Percentiles rank a stretch among this genome's conserved stretches.
phyloP scores from a whole-genome alignment of 1,140 invertebrate species.

The Halyomorpha halys region DNA sequence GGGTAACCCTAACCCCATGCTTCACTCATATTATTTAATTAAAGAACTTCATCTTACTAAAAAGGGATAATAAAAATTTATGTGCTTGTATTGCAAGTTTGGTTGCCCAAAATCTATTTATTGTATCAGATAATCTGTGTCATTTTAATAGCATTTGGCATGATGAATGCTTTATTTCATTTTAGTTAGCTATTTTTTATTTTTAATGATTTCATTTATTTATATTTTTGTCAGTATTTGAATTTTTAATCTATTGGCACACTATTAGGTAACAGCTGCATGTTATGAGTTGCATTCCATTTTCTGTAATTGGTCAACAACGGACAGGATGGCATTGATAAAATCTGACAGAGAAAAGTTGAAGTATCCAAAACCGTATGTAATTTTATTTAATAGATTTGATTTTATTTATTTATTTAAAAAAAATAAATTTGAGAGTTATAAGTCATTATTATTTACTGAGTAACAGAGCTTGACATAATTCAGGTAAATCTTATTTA shows the following conservation, averaged over 20 bases:
- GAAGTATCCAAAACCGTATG: conserved; percentile 10
- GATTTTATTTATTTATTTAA: no score
- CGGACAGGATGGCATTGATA: conserved; percentile 19
- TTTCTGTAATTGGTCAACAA: conserved; percentile 22
- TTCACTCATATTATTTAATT: no score
- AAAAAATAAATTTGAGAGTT: no score
- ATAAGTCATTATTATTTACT: no score
- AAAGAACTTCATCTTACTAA: no score
- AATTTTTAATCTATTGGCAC: neutral
- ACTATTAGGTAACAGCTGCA: conserved; percentile 23
- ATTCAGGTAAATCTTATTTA: no score
- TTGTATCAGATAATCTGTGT: neutral
- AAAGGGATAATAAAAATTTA: no score
- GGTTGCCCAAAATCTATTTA: neutral
- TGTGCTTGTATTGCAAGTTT: no score
- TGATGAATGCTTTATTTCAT: neutral
- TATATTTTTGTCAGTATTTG: neutral
- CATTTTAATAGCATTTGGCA: neutral
- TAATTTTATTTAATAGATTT: neutral
- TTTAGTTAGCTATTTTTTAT: neutral
- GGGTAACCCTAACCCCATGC: no score
- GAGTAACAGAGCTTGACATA: no score
- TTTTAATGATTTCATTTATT: neutral
- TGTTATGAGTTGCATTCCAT: conserved; percentile 23
- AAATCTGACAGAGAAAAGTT: conserved; percentile 9